Evolutionary conservation across 2,113 vertebrate genomes (phyloP), one percentile per base, ranked within the genome.

Genomic region (Galemys pyrenaicus): DNA sequence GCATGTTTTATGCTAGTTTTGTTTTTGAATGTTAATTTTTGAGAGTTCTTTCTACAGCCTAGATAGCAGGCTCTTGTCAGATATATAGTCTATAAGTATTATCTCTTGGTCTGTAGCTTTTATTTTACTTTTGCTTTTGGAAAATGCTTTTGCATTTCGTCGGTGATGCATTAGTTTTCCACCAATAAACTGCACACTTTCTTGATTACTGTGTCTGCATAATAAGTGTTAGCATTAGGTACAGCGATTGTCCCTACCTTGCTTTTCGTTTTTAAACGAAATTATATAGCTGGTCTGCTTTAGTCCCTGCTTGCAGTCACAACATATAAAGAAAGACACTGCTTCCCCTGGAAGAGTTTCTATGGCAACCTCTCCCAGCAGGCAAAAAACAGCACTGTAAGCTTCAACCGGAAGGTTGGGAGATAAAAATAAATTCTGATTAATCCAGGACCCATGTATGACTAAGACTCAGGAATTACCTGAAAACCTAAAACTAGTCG

Each of bases 361-460:
- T 77, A 97, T 97, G 95, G 96, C 93, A 97, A 97, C 97, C 75
- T 84, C 60, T 62, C 62, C 93, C 94, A 88, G 94, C 91, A 87
- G 94, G 95, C 95, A 89, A 68, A 89, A 96, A 96, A 95, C 64
- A 58, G 91, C 51, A 9, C 71, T 93, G 51, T 80, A 46, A 84
- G 93, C 89, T 84, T 92, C 75, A 84, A 60, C 65, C 0, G 3
- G 87, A 85, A 95, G 92, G 91, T 91, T 94, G 73, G 35, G 46
- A 96, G 97, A 96, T 95, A 96, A 97, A 97, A 97, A 97, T 97
- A 97, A 91, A 96, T 87, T 92, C 89, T 94, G 91, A 95, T 97
- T 95, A 96, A 96, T 94, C 75, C 79, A 89, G 92, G 71, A 79
- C 46, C 46, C 32, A 6, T 17, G 35, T 80, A 73, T 68, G 56